Evolutionary conservation across 2,113 vertebrate species (phyloP).

Genomic region (Mirounga angustirostris): DNA sequence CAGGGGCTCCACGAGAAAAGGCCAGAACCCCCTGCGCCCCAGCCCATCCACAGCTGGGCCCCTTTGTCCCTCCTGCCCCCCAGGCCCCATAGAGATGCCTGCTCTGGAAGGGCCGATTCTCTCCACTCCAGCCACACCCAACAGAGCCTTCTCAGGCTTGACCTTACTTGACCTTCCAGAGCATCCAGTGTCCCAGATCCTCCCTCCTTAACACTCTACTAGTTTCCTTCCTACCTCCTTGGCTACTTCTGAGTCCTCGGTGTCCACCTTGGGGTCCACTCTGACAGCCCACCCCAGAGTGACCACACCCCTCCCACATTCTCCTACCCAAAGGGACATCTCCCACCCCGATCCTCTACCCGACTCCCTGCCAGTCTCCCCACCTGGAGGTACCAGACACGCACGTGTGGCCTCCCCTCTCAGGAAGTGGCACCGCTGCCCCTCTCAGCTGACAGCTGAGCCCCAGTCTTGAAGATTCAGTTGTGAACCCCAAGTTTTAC

Average conservation of each 20-base stretch:
- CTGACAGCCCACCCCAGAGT: background rate
- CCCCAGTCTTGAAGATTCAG: background rate
- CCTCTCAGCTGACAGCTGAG: background rate
- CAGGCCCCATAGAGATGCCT: background rate
- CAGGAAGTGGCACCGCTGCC: no score
- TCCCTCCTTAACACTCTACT: background rate
- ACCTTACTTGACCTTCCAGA: background rate
- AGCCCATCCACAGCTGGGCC: background rate
- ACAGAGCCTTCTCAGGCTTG: background rate
- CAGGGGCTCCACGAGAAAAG: background rate
- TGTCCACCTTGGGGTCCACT: background rate
- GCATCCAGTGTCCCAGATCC: background rate
- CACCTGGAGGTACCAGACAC: background rate
- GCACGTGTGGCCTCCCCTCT: background rate
- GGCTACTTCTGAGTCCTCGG: background rate
- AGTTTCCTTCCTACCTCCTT: background rate
- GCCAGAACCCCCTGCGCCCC: background rate
- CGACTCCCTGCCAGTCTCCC: background rate
- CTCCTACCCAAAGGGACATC: background rate
- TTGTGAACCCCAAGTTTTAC: background rate
- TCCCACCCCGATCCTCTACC: accelerated
- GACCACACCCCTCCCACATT: background rate
- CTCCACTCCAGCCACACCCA: background rate
- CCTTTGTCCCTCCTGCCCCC: background rate
- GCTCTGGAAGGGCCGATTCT: background rate